Conservation (phyloP, 2,113 vertebrate species). For the Mellivora capensis region DNA sequence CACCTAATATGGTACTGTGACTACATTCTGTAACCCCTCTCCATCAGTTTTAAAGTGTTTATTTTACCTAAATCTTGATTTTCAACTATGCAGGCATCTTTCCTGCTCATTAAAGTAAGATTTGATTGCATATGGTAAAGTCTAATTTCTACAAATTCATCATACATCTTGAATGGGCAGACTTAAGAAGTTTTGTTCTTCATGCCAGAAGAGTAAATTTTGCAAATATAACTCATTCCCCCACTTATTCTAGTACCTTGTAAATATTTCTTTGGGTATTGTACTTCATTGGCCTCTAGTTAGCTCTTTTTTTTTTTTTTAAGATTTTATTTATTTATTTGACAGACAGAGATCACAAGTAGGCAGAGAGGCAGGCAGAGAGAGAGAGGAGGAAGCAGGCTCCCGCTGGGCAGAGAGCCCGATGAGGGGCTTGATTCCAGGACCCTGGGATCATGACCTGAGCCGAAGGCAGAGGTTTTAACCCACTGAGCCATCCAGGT, state of each 20-base stretch:
- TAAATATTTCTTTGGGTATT: not conserved
- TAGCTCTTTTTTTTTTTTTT: too few species aligned
- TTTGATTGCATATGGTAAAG: not conserved
- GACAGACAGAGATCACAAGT: too few species aligned
- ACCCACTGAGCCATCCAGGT: too few species aligned
- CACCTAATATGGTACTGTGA: not conserved
- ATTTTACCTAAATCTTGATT: constrained; percentile 48
- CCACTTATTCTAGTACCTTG: not conserved
- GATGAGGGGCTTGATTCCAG: too few species aligned
- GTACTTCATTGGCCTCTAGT: not conserved
- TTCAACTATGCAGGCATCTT: not conserved
- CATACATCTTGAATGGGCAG: constrained; percentile 20
- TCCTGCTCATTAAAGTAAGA: constrained; percentile 19
- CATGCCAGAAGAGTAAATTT: not conserved
- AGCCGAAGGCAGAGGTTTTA: too few species aligned
- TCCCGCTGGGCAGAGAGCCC: too few species aligned
- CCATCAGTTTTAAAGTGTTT: constrained; percentile 39
- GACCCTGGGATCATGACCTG: too few species aligned
- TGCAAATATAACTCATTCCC: not conserved
- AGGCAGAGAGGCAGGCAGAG: too few species aligned
- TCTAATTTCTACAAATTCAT: not conserved
- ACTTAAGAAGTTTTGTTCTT: not conserved
- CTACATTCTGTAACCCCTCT: not conserved
- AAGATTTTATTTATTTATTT: too few species aligned
- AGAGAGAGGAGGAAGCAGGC: too few species aligned